Conservation (phyloP, 2,888 invertebrate genomes). For the Pherbina coryleti region DNA sequence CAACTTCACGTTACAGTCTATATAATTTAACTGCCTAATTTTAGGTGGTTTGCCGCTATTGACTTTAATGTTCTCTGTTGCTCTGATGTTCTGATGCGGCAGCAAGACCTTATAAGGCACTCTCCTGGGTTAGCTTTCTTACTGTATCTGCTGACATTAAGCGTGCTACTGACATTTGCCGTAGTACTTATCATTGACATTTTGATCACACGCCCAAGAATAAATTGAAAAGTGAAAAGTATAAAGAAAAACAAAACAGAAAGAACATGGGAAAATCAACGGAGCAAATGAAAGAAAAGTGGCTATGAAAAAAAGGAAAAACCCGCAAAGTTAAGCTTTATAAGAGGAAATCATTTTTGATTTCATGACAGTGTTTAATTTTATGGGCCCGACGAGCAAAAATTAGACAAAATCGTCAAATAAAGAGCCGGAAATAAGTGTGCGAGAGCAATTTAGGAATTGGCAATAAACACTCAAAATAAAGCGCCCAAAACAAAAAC, state of each 20-base stretch:
- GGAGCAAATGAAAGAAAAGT: neutral
- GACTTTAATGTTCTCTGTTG: neutral
- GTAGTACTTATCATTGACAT: neutral
- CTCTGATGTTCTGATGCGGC: no score
- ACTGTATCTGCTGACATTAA: neutral
- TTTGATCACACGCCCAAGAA: neutral
- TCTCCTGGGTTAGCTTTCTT: no score
- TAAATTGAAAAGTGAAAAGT: no score
- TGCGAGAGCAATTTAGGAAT: neutral
- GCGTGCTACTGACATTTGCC: neutral
- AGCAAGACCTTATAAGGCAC: no score
- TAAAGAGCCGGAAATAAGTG: neutral
- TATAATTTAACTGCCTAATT: slow-evolving; percentile 41
- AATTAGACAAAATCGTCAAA: neutral
- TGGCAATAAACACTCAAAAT: neutral
- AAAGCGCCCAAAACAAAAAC: neutral
- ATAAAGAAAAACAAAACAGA: no score
- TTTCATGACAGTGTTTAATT: neutral
- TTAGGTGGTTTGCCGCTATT: slow-evolving; percentile 38
- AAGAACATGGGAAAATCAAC: neutral
- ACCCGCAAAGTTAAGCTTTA: neutral
- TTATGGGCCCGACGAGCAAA: neutral
- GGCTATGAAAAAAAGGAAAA: neutral
- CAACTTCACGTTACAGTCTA: slow-evolving; percentile 32
- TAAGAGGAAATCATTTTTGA: no score